Base-by-base conservation (phyloP, 2,888 invertebrate genomes). In the Pediacus dermestoides region DNA sequence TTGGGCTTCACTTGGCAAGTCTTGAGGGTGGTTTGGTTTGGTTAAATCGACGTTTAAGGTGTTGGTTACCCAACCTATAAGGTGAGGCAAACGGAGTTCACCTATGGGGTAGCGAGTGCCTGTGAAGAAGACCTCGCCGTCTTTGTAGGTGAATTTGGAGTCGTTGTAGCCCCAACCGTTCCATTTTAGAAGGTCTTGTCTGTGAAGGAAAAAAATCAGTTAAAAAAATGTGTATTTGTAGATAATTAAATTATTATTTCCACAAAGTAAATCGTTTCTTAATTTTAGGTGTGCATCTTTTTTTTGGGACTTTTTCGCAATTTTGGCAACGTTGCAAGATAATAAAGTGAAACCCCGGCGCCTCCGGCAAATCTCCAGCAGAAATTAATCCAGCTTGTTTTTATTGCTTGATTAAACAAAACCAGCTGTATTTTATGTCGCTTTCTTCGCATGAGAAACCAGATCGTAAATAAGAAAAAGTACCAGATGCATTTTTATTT, bases 101-200 rank as follows among this genome's bases (percentile, higher is more conserved):
- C 81, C 84, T 40, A 92, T 80, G 2, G 85, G 77, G 70, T 92
- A 92, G 63, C 91, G 28, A 7, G 7, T 28, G 30, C 96, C 96
- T 2, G 82, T 85, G 65, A 99, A 95, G 46, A 77, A 76, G 30
- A 88, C 76, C n/a, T 78, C 69, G 43, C 81, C 68, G 2, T 74
- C 72, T 44, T 82, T 72, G 53, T 80, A 76, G 34, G 76, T 68
- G 68, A 99, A 97, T 68, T 80, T 80, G 0, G 95, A 91, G 70
- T 97, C 96, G 50, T 85, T 88, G 75, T 96, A 99, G n/a, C 99
- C 99, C 99, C 99, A 99, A 12, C 99, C 99, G 72, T 96, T 94
- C 97, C 97, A 97, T 74, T 94, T 96, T 33, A 97, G 73, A 18
- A 90, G 69, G 35, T 93, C 86, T 70, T 94, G 91, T 59, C 95